Percentiles rank a stretch among this genome's conserved stretches.
phyloP scores from a whole-genome alignment of 2,888 invertebrate genomes.

The Bellardia bayeri region DNA sequence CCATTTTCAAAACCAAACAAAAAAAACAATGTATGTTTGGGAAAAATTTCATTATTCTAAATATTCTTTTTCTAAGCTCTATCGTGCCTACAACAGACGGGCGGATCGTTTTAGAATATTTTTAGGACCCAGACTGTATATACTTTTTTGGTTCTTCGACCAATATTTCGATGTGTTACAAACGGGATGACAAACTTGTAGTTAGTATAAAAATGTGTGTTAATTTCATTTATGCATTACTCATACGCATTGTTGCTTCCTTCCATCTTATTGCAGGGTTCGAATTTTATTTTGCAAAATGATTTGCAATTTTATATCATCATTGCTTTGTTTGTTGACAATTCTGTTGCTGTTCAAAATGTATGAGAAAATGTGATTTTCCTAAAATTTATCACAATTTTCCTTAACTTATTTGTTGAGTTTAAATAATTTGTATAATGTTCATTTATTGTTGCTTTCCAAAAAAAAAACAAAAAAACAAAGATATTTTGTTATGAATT shows the following conservation, averaged over 20 bases:
- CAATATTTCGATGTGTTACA: no score
- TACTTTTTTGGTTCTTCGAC: no score
- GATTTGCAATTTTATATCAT: constrained; percentile 24
- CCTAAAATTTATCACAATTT: constrained; percentile 12
- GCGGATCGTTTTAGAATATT: no score
- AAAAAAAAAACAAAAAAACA: background rate
- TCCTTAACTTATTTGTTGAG: background rate
- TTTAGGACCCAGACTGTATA: no score
- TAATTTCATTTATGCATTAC: constrained; percentile 22
- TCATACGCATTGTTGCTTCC: constrained; percentile 20
- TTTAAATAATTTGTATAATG: background rate
- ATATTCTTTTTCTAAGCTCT: no score
- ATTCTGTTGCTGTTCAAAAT: background rate
- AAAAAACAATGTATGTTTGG: no score
- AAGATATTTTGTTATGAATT: background rate
- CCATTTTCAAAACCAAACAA: no score
- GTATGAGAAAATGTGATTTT: constrained; percentile 11
- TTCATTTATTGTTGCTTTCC: background rate
- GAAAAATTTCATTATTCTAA: no score
- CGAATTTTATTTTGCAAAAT: background rate
- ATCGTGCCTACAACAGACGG: no score
- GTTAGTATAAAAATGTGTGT: background rate
- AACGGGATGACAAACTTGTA: no score
- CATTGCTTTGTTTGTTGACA: background rate
- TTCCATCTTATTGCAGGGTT: background rate